phyloP scores from a whole-genome alignment of 2,888 invertebrate species.

The Mimumesa dahlbomi region DNA sequence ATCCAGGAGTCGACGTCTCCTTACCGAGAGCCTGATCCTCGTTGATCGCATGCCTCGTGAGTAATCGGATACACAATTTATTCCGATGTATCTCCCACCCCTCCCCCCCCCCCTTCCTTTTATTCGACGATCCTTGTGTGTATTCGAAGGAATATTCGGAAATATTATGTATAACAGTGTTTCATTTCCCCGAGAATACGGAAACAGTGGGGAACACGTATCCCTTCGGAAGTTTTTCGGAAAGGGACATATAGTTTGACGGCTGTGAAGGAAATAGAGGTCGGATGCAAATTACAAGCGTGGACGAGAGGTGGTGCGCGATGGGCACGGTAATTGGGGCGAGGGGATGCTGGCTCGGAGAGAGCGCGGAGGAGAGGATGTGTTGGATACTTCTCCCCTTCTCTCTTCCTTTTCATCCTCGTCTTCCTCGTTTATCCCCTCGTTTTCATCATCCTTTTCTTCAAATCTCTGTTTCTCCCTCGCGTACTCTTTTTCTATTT shows the following conservation, averaged over 20 bases:
- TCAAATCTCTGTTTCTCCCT: slow-evolving; percentile 20
- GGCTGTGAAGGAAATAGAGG: slow-evolving; percentile 60
- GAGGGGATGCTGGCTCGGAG: slow-evolving; percentile 55
- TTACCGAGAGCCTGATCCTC: slow-evolving; percentile 29
- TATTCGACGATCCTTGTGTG: too few species aligned
- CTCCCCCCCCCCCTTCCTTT: too few species aligned
- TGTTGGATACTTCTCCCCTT: slow-evolving; percentile 46
- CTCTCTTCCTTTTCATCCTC: slow-evolving; percentile 4
- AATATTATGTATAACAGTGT: neutral
- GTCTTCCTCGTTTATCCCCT: slow-evolving; percentile 35
- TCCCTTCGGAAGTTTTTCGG: neutral
- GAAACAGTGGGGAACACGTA: neutral
- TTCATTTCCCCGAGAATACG: neutral
- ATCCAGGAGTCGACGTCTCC: slow-evolving; percentile 46
- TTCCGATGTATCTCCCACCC: too few species aligned
- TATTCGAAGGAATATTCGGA: too few species aligned
- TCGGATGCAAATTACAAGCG: slow-evolving; percentile 65
- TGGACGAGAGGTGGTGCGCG: slow-evolving; percentile 52
- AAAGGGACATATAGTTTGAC: slow-evolving; percentile 17
- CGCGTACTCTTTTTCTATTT: slow-evolving; percentile 9
- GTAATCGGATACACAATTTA: slow-evolving; percentile 22
- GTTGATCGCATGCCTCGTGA: slow-evolving; percentile 55
- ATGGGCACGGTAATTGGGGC: slow-evolving; percentile 65
- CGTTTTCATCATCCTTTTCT: neutral
- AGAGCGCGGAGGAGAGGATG: slow-evolving; percentile 38